These are phyloP conservation scores for Dicycla oo DNA, from an alignment of 2,888 invertebrate genomes.

Conservation along the genomic window DNA sequence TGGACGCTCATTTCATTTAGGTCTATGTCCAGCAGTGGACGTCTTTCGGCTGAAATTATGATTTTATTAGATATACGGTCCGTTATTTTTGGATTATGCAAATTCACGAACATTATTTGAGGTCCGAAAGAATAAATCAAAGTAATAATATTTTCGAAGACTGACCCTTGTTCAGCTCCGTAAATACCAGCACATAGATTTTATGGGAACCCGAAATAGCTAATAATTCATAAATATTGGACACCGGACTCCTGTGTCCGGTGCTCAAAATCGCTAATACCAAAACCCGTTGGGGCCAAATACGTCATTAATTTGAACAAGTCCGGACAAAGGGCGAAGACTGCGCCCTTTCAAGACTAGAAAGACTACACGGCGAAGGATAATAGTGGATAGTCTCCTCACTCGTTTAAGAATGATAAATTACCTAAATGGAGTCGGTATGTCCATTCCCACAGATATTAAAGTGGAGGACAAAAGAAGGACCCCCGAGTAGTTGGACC, in stretches of 20 bases:
- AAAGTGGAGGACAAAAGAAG: conserved; percentile 85
- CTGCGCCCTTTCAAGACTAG: conserved; percentile 78
- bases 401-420: conserved; percentile 91
- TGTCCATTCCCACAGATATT: conserved; percentile 91
- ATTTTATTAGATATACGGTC: conserved; percentile 28
- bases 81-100: conserved; percentile 57
- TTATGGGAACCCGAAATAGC: conserved; percentile 84
- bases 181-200: conserved; percentile 71
- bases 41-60: no score
- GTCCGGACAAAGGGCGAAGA: conserved; percentile 83
- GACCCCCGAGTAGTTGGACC: conserved; percentile 83
- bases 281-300: conserved; percentile 84
- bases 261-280: conserved; percentile 73
- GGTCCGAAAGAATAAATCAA: conserved; percentile 49
- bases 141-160: conserved; percentile 57
- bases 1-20: conserved; percentile 41
- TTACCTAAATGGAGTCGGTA: conserved; percentile 89
- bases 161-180: conserved; percentile 64
- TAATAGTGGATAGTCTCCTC: conserved; percentile 84
- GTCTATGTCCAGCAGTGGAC: no score
- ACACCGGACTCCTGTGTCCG: conserved; percentile 76
- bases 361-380: conserved; percentile 70
- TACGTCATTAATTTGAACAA: conserved; percentile 77
- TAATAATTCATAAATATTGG: conserved; percentile 88
- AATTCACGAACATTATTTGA: conserved; percentile 36